Percentiles rank a stretch among this genome's conserved stretches.
Evolutionary conservation across 2,797 vertebrate species (phyloP).

Genomic region (Galago senegalensis): DNA sequence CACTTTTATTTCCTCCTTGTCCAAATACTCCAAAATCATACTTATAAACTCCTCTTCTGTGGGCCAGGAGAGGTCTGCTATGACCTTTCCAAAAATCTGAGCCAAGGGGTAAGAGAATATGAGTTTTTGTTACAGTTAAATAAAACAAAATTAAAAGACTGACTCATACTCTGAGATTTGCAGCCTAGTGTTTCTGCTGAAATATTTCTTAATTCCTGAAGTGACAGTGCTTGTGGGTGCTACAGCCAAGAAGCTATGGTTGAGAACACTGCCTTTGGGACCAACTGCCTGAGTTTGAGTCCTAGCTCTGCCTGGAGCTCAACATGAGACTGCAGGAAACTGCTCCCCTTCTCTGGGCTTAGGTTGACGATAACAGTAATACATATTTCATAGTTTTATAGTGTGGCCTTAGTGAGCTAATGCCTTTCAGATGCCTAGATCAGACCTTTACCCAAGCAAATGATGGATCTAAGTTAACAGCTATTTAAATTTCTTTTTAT

Average conservation of each 20-base stretch:
- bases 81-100: slow-evolving; percentile 8
- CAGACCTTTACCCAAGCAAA: not conserved
- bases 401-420: not conserved
- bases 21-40: not conserved
- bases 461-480: not conserved
- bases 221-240: not conserved
- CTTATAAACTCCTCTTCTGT: not conserved
- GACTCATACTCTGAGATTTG: not conserved
- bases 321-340: not conserved
- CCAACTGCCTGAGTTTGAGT: not conserved
- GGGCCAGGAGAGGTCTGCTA: not conserved
- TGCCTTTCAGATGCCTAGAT: not conserved
- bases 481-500: not conserved
- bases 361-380: not conserved
- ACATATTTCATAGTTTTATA: not conserved
- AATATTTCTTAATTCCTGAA: not conserved
- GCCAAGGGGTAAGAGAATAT: not conserved
- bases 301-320: not conserved
- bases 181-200: not conserved
- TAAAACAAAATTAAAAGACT: not conserved
- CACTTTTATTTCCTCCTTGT: not conserved
- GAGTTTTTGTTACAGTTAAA: not conserved
- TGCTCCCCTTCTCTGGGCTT: not conserved
- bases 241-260: not conserved
- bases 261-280: not conserved